Conservation (phyloP, 64 coral and sea anemone genomes). For the Stylophora pistillata region DNA sequence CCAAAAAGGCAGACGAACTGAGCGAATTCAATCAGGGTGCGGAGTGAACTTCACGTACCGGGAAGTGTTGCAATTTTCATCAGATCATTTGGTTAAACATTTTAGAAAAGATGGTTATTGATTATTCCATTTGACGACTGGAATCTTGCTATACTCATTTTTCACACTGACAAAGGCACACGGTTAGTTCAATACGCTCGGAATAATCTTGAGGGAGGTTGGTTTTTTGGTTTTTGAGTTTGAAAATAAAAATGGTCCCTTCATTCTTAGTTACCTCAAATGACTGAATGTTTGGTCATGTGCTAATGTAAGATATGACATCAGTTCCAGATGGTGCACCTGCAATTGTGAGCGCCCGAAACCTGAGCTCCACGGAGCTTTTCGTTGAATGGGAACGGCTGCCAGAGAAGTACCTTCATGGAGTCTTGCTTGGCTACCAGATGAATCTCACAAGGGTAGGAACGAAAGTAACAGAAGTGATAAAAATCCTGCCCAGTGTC, state of each 20-base stretch:
- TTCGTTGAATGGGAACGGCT: constrained; percentile 31
- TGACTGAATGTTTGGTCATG: background rate
- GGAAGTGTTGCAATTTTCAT: no score
- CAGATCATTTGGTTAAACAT: no score
- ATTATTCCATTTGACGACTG: no score
- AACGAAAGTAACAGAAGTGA: constrained; percentile 4
- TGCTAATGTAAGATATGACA: background rate
- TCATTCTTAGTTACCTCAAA: background rate
- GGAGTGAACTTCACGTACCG: no score
- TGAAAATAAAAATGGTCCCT: background rate
- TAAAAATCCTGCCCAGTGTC: constrained; percentile 6
- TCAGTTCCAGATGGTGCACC: constrained; percentile 55
- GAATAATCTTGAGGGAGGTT: no score
- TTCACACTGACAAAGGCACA: no score
- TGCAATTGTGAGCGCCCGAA: constrained; percentile 41
- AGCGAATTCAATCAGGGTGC: background rate
- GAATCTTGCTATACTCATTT: no score
- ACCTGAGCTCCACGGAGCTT: constrained; percentile 25
- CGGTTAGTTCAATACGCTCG: no score
- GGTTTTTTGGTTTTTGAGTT: no score
- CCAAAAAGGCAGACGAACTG: background rate
- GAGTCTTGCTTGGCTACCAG: constrained; percentile 26
- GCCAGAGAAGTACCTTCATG: background rate
- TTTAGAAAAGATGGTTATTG: no score
- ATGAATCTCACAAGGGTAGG: constrained; percentile 9